A percentile compares a stretch with the other conserved stretches of the same genome.
These are phyloP conservation scores for Drosophila sucinea DNA, from an alignment of 1,140 invertebrate species.

Conservation along the genomic window DNA sequence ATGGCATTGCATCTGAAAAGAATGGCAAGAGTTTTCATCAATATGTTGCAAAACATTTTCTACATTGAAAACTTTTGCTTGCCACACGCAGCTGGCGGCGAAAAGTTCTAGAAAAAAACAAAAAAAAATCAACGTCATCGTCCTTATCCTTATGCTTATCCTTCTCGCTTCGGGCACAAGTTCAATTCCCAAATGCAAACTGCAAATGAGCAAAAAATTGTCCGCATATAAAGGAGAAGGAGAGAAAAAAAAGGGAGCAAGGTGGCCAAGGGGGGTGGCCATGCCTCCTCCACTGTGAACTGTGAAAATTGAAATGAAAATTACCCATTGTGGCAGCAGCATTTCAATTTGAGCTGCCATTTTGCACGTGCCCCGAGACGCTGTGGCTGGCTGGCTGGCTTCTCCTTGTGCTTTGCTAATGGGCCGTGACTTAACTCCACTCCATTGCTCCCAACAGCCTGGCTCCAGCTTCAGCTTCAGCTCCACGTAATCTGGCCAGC, in stretches of 20 bases:
- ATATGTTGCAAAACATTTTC: conserved; percentile 73
- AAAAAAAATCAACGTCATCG: conserved; percentile 54
- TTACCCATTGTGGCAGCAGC: conserved; percentile 81
- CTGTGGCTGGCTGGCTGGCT: not conserved
- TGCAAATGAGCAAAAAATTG: conserved; percentile 77
- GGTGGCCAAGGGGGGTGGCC: conserved; percentile 5
- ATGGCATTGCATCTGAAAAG: conserved; percentile 20
- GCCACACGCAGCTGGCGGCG: conserved; percentile 65
- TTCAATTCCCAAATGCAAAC: conserved; percentile 63
- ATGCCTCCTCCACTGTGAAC: conserved; percentile 32
- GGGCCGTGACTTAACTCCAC: conserved; percentile 42
- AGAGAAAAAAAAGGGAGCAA: not conserved
- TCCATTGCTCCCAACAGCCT: not conserved
- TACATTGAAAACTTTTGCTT: conserved; percentile 62
- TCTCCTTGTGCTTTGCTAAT: conserved; percentile 35
- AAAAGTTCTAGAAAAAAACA: conserved; percentile 47
- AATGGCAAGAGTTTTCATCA: conserved; percentile 71
- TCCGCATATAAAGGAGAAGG: conserved; percentile 1
- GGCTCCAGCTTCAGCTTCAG: not conserved
- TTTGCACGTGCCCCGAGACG: conserved; percentile 69
- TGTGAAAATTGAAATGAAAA: conserved; percentile 83
- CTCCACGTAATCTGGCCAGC: conserved; percentile 45
- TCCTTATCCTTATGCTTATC: conserved; percentile 40
- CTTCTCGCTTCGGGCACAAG: conserved; percentile 40
- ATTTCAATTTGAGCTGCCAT: conserved; percentile 75